These are phyloP conservation scores for Drosophila ogumai DNA, from an alignment of 1,140 invertebrate species.

Conservation along the genomic window DNA sequence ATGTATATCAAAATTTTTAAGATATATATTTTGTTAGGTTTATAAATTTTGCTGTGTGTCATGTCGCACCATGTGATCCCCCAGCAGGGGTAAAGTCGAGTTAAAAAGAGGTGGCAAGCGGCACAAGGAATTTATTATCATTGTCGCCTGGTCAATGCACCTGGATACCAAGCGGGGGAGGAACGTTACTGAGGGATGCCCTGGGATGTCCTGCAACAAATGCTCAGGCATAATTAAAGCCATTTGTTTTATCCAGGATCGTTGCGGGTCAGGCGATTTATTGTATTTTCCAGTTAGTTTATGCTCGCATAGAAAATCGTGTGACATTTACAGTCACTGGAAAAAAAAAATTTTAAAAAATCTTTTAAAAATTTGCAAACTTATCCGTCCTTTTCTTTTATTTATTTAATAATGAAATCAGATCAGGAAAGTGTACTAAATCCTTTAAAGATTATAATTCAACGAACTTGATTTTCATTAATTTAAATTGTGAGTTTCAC, in stretches of 20 bases:
- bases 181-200: slow-evolving; percentile 2
- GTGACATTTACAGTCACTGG: slow-evolving; percentile 1
- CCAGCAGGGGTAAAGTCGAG: not conserved
- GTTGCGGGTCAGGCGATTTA: slow-evolving; percentile 68
- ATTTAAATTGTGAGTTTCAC: no score
- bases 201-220: slow-evolving; percentile 48
- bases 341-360: not conserved
- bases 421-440: no score
- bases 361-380: no score
- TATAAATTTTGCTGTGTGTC: not conserved
- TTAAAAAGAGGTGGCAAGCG: slow-evolving; percentile 18
- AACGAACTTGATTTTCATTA: no score
- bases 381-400: no score
- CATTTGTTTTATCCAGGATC: slow-evolving; percentile 68
- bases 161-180: slow-evolving; percentile 29
- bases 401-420: no score
- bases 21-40: not conserved
- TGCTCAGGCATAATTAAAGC: slow-evolving; percentile 74
- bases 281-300: slow-evolving; percentile 73
- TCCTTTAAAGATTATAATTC: no score
- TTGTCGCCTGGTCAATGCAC: slow-evolving; percentile 72
- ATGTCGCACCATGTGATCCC: not conserved
- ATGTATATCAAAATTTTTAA: not conserved
- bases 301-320: slow-evolving; percentile 63
- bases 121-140: slow-evolving; percentile 72